Evolutionary conservation across 2,113 vertebrate genomes (phyloP).

Genomic region (Oriolus oriolus): DNA sequence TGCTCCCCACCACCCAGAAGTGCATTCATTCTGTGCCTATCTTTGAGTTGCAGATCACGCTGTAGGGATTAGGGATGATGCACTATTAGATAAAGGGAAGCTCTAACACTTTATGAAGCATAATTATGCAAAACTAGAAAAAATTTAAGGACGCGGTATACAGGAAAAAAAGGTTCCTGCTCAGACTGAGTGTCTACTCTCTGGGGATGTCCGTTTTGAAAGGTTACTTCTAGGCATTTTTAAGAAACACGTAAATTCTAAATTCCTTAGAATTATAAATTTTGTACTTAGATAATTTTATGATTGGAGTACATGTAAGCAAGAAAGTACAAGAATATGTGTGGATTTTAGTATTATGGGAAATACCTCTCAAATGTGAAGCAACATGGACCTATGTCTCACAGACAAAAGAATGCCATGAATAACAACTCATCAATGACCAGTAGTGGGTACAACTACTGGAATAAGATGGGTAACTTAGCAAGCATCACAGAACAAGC

Average conservation of each 20-base stretch:
- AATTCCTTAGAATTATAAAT: neutral
- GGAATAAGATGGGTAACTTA: rapidly evolving
- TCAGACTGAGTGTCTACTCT: neutral
- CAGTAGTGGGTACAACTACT: neutral
- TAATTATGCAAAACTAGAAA: neutral
- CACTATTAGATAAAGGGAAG: neutral
- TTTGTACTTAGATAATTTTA: neutral
- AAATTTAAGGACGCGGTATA: rapidly evolving
- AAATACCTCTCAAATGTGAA: neutral
- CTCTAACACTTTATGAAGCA: neutral
- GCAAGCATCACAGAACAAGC: neutral
- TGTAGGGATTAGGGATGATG: neutral
- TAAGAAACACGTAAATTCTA: neutral
- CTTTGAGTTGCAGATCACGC: neutral
- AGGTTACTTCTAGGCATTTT: neutral
- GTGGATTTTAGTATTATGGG: neutral
- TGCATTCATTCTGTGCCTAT: neutral
- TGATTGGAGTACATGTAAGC: rapidly evolving
- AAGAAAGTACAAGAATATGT: rapidly evolving
- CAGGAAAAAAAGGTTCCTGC: neutral
- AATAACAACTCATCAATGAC: neutral
- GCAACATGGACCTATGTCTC: rapidly evolving
- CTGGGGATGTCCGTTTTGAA: neutral
- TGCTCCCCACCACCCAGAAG: neutral
- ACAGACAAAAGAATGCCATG: neutral